Evolutionary conservation across 2,888 invertebrate species (phyloP), one percentile per base, ranked within the genome.

Genomic region (Empis livida): DNA sequence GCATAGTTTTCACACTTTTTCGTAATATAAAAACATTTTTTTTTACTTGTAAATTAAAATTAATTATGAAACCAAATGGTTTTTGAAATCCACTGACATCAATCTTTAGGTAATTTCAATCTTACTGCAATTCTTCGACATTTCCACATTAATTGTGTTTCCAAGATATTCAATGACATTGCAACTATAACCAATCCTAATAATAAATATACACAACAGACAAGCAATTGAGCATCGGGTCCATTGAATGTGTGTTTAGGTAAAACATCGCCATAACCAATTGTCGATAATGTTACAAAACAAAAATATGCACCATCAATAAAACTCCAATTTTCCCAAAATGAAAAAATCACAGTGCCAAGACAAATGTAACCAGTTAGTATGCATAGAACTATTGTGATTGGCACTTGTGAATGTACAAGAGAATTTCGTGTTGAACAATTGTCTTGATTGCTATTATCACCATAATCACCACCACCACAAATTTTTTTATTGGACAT

Each of bases 291-390:
- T 3, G 88, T 86, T 54, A 87, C 82, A 67, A 89, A 89, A 63
- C 88, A 87, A 68, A 88, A 87, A 68, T 88, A 89, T 5, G 83
- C 81, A 9, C 85, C 84, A 62, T 89, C 87, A 41, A 87, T 73
- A 62, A 85, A 80, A 50, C 79, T 80, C 84, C 86, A 86, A 57
- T 82, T 80, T 61, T 84, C 84, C 77, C 84, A 83, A n/a, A 81
- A 73, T 15, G 84, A 81, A 69, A 88, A 86, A 50, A 83, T 76
- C 27, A 78, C 77, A 0, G 88, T 87, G 2, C 89, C 89, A 10
- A 82, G 70, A 57, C 81, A 80, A 53, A 89, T 76, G 69, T 89
- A 89, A 40, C 77, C 76, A 44, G 79, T 71, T 41, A 88, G 77
- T 44, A 88, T 76, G 52, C 79, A 71, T 35, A 87, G 66, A 42